Percentiles rank a stretch among this genome's conserved stretches.
These are phyloP conservation scores for Cossypha caffra DNA, from an alignment of 2,797 vertebrate genomes.

Conservation along the genomic window DNA sequence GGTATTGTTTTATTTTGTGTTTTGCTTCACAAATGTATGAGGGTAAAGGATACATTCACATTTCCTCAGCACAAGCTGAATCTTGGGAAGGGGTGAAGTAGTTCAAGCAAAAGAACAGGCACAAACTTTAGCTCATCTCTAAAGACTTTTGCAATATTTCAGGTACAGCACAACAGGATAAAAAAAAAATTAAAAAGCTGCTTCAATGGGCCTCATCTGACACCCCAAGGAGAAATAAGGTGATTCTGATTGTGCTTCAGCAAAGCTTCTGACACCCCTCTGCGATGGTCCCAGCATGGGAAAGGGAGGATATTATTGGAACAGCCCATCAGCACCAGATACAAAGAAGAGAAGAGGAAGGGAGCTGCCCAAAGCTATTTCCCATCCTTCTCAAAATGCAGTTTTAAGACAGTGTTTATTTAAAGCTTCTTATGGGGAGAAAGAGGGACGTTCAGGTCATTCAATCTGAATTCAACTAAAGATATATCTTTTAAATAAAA, in stretches of 20 bases:
- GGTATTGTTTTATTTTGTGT: neutral
- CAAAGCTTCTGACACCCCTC: neutral
- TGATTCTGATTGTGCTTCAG: neutral
- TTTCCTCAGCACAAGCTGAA: neutral
- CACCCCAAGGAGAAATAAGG: neutral
- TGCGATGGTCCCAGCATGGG: neutral
- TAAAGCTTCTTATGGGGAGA: neutral
- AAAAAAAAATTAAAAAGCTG: rapidly evolving
- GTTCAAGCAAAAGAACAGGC: neutral
- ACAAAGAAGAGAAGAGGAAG: neutral
- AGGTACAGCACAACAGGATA: neutral
- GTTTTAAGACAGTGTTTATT: neutral
- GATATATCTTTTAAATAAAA: neutral
- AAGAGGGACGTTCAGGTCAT: neutral
- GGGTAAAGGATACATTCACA: neutral
- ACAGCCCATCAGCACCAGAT: neutral
- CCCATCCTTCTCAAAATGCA: neutral
- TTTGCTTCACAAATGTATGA: neutral
- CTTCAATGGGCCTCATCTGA: neutral
- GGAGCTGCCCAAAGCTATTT: neutral
- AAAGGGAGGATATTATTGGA: neutral
- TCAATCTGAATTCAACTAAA: neutral
- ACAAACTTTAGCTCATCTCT: neutral
- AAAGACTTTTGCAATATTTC: neutral
- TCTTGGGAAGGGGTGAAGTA: neutral